These are phyloP conservation scores for Gorsachius magnificus DNA, from an alignment of 2,797 vertebrate species.

Conservation along the genomic window DNA sequence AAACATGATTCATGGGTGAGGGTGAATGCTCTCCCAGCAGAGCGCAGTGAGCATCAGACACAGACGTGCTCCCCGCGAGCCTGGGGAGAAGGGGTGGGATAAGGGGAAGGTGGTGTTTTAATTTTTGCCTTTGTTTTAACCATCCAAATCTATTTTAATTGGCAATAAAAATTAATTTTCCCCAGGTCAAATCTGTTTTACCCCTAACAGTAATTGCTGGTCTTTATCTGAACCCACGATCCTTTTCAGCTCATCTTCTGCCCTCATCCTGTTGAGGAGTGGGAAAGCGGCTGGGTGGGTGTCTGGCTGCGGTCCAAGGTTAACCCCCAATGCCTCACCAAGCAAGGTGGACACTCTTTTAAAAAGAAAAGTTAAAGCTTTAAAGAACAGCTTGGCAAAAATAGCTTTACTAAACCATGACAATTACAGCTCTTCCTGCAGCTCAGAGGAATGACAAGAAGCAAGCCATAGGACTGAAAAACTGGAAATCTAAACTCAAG, in stretches of 20 bases:
- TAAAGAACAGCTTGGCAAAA: not conserved
- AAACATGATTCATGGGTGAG: fast-evolving
- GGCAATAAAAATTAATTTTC: not conserved
- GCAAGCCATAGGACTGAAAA: not conserved
- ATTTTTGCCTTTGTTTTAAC: not conserved
- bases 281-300: not conserved
- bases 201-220: not conserved
- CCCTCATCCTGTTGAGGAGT: not conserved
- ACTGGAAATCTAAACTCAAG: not conserved
- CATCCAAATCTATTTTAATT: not conserved
- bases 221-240: not conserved
- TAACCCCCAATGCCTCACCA: not conserved
- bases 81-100: not conserved
- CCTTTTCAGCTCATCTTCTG: not conserved
- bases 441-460: not conserved
- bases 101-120: not conserved
- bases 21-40: not conserved
- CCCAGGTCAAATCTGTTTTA: not conserved
- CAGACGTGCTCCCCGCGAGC: not conserved
- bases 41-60: not conserved
- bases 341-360: not conserved
- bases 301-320: not conserved
- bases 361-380: not conserved
- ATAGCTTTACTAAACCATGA: not conserved
- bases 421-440: not conserved